Conservation (phyloP, 2,113 vertebrate species). For the Ginglymostoma cirratum region DNA sequence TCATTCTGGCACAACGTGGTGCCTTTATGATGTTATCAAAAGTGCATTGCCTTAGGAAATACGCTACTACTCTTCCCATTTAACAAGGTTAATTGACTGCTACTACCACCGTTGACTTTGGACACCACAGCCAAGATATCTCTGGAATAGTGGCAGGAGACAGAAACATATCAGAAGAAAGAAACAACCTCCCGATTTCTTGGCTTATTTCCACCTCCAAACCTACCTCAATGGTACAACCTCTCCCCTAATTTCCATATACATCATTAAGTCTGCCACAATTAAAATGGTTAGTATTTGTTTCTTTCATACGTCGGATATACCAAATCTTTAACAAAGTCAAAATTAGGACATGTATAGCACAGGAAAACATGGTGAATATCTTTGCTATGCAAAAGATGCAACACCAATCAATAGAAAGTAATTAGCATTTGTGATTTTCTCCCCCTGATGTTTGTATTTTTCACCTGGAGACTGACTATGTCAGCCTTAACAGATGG, state of each 20-base stretch:
- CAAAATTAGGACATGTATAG: neutral
- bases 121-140: neutral
- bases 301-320: neutral
- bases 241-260: neutral
- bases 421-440: neutral
- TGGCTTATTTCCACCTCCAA: neutral
- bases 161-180: neutral
- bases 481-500: constrained; percentile 18
- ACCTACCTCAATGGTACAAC: too few relatives aligned
- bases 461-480: neutral
- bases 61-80: too few relatives aligned
- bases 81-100: too few relatives aligned
- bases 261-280: neutral
- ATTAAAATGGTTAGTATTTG: neutral
- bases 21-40: too few relatives aligned
- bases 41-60: too few relatives aligned
- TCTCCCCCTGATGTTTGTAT: neutral
- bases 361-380: neutral
- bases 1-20: too few relatives aligned
- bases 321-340: neutral
- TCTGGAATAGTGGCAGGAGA: neutral
- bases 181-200: neutral
- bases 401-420: neutral
- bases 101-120: too few relatives aligned
- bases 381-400: neutral